Evolutionary conservation across 2,797 vertebrate species (phyloP).

Genomic region (Podargus strigoides): DNA sequence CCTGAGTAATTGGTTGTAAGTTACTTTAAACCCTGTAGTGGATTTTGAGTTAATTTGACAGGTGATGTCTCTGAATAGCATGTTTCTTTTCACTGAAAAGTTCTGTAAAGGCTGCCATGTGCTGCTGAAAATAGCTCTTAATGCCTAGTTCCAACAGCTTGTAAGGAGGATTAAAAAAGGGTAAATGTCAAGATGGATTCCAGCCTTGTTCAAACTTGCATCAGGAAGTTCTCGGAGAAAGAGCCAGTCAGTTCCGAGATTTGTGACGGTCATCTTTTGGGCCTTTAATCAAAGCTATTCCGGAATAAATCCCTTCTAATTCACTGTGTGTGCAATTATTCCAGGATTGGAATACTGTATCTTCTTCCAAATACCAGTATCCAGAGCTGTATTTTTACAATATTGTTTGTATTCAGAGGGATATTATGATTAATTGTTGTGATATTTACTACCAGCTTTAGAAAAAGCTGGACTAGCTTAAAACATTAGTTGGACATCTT

Average conservation of each 20-base stretch:
- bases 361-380: neutral
- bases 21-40: neutral
- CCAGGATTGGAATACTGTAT: neutral
- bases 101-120: neutral
- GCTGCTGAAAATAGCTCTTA: neutral
- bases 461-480: neutral
- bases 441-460: neutral
- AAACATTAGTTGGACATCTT: neutral
- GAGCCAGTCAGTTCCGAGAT: neutral
- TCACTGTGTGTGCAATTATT: neutral
- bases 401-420: neutral
- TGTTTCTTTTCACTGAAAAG: neutral
- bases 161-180: neutral
- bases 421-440: neutral
- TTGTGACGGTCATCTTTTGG: neutral
- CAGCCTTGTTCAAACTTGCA: neutral
- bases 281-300: neutral
- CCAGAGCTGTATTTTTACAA: neutral
- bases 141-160: neutral
- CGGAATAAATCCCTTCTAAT: neutral
- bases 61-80: neutral
- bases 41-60: neutral
- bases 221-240: neutral
- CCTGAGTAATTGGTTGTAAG: neutral
- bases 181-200: neutral